A percentile compares a stretch with the other conserved stretches of the same genome.
phyloP scores from a whole-genome alignment of 2,113 vertebrate species.

The Misgurnus anguillicaudatus region DNA sequence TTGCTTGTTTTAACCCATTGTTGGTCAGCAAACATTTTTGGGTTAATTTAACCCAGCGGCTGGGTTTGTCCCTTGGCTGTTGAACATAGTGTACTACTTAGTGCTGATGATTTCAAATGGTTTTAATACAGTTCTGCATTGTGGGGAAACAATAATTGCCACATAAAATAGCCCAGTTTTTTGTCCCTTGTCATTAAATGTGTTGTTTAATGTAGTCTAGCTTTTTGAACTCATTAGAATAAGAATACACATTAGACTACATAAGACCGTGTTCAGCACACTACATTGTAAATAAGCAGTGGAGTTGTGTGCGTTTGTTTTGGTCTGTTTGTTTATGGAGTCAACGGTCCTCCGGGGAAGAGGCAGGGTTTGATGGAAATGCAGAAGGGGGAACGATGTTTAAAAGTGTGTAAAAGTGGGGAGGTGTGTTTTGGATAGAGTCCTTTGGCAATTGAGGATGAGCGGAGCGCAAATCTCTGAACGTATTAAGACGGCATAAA shows the following conservation, averaged over 20 bases:
- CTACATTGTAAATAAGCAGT: neutral
- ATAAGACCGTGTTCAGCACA: constrained; percentile 8
- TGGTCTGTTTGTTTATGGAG: constrained; percentile 43
- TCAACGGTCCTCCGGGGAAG: constrained; percentile 29
- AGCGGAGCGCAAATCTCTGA: constrained; percentile 20
- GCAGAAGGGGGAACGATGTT: constrained; percentile 4
- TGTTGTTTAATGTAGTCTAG: too few relatives aligned
- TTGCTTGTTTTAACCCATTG: too few relatives aligned
- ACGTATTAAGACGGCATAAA: constrained; percentile 14
- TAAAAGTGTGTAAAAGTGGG: constrained; percentile 29
- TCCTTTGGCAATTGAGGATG: constrained; percentile 8
- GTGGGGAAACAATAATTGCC: too few relatives aligned
- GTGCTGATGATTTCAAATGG: too few relatives aligned
- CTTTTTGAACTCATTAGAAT: too few relatives aligned
- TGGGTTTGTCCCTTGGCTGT: too few relatives aligned
- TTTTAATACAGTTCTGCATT: too few relatives aligned
- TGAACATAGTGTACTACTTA: too few relatives aligned
- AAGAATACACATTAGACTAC: neutral
- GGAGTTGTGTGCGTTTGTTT: constrained; percentile 30
- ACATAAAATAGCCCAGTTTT: too few relatives aligned
- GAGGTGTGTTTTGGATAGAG: constrained; percentile 16
- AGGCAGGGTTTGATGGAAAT: constrained; percentile 27
- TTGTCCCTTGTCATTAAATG: too few relatives aligned
- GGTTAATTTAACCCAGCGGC: too few relatives aligned
- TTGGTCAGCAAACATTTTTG: too few relatives aligned